A percentile compares a stretch with the other conserved stretches of the same genome.
Evolutionary conservation across 2,113 vertebrate genomes (phyloP).

Genomic region (Campylorhamphus procurvoides): DNA sequence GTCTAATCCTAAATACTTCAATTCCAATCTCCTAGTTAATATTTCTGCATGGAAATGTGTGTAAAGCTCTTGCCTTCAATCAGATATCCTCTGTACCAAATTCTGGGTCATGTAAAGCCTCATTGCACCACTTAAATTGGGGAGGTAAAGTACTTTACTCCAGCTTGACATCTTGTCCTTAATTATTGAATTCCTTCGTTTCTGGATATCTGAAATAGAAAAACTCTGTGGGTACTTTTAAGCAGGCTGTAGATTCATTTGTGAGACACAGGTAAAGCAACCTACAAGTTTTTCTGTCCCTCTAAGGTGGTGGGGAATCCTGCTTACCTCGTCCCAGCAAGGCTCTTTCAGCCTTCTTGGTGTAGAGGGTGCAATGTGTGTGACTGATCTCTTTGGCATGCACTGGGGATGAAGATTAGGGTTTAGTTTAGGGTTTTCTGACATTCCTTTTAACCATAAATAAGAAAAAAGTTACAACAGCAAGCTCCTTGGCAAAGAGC

Average conservation of each 20-base stretch:
- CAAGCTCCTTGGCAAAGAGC: background rate
- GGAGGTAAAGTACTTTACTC: background rate
- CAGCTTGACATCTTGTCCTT: background rate
- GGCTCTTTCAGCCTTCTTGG: background rate
- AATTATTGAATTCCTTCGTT: background rate
- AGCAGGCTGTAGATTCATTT: background rate
- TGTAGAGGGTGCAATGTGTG: background rate
- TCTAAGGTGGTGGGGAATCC: background rate
- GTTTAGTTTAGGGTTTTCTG: background rate
- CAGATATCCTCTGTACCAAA: background rate
- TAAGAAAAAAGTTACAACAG: background rate
- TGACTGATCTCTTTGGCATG: background rate
- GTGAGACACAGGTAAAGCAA: background rate
- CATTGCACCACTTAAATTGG: background rate
- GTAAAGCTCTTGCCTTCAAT: background rate
- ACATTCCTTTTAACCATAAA: background rate
- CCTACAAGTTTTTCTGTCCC: rapidly evolving
- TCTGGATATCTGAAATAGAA: background rate
- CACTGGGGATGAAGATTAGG: background rate
- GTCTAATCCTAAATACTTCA: background rate
- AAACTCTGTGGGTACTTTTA: background rate
- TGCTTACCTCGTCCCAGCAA: background rate
- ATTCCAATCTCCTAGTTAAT: background rate
- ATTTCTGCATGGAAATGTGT: background rate
- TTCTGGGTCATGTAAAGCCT: background rate